These are phyloP conservation scores for Limonius californicus DNA, from an alignment of 1,140 invertebrate genomes.

Conservation along the genomic window DNA sequence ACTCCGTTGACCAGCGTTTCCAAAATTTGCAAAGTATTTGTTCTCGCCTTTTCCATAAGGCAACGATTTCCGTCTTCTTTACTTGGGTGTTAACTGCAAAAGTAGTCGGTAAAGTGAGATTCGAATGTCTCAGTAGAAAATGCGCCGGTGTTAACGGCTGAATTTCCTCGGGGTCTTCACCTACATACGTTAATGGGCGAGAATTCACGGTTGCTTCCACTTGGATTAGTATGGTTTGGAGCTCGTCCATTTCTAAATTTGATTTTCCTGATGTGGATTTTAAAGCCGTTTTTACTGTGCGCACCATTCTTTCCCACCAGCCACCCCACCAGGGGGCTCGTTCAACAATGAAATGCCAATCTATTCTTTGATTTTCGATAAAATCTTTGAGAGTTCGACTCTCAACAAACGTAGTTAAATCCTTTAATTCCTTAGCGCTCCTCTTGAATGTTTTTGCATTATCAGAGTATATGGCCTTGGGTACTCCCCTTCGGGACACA, in stretches of 20 bases:
- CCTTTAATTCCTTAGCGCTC: not conserved
- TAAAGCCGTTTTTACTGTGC: constrained; percentile 18
- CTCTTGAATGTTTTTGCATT: constrained; percentile 42
- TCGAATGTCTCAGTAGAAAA: no score
- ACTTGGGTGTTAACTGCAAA: no score
- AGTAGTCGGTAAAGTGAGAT: no score
- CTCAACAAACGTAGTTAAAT: not conserved
- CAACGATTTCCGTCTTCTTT: no score
- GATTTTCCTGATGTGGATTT: not conserved
- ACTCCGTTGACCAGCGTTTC: no score
- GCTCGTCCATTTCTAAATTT: constrained; percentile 4
- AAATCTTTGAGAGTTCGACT: not conserved
- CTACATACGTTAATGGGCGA: no score
- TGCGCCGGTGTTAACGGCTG: no score
- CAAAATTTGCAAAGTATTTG: no score
- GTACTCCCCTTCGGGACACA: not conserved
- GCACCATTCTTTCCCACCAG: constrained; percentile 43
- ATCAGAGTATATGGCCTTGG: constrained; percentile 2
- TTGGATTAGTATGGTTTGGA: constrained; percentile 9
- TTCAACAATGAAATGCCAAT: constrained; percentile 47
- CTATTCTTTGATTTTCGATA: constrained; percentile 29
- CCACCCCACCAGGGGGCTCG: constrained; percentile 44
- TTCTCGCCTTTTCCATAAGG: no score
- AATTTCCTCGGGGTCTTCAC: no score
- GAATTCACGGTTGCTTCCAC: no score